Base-by-base conservation (phyloP, 2,888 invertebrate genomes). In the Pristionchus japonicus region DNA sequence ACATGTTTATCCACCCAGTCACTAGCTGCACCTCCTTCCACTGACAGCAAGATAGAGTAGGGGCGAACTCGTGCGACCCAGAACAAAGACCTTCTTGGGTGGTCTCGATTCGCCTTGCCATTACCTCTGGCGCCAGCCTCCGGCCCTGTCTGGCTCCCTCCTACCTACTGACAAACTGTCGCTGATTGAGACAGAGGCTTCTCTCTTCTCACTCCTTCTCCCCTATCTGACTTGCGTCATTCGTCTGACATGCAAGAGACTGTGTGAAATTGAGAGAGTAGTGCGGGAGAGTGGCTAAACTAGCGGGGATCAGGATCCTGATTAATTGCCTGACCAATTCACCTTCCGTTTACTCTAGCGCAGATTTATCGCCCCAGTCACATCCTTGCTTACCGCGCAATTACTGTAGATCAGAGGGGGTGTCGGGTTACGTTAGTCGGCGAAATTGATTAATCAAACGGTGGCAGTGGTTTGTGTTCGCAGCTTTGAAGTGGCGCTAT, bases 351-450 rank as follows among this genome's bases (percentile, higher is more conserved):
- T 80, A 80, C 80, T 6, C 49, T 15, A n/a, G 1, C 47, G n/a
- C 0, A 0, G 52, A 83, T 52, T 83, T 34, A 83, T 83, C 4
- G 82, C 52, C 37, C 23, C 23, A 15, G 23, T 83, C 82, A 9
- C 82, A 83, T 23, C 82, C 11, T 31, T 49, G 15, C 34, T 52
- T 7, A n/a, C 82, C 82, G 82, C 82, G 52, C 49, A 27, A 64
- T 64, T 77, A 47, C 77, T n/a, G 43, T 47, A 47, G 77, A 77
- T 27, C 43, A 77, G 74, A 77, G n/a, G 34, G 52, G 34, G 43
- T n/a, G 3, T 83, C 82, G 82, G 82, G 82, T 83, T 83, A 52
- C 82, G 52, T 52, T 52, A 83, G 82, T n/a, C n/a, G n/a, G n/a
- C n/a, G n/a, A n/a, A n/a, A n/a, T n/a, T n/a, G n/a, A n/a, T n/a